Evolutionary conservation across 2,113 vertebrate genomes (phyloP), one percentile per base, ranked within the genome.

Genomic region (Phrynosoma blainvillii): DNA sequence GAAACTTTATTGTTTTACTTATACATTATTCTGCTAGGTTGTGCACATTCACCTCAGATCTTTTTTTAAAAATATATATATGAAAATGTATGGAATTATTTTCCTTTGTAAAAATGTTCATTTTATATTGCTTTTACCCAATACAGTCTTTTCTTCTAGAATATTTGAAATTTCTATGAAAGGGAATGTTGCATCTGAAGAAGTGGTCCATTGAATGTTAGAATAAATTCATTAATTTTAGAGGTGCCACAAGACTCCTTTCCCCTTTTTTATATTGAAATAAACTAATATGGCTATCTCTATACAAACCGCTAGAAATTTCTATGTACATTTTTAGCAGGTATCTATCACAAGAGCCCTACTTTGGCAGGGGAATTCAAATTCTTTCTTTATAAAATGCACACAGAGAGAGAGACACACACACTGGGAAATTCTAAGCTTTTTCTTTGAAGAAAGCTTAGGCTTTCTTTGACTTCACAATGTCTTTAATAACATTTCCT

Each of bases 401-500:
- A 82, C 23, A 68, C 62, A 68, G 0, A 47, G 47, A 47, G 47
- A 47, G 47, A 47, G 3, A 47, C 3, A 47, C 27, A 82, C 12
- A 68, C 62, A 68, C 68, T 25, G 25, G 25, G 62, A 14, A 71
- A 54, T 4, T 77, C 56, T 54, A 77, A 86, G 84, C 59, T 78
- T 47, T 54, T 79, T 68, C 65, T 87, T 73, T 87, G 52, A 80
- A 80, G 42, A 56, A 36, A 20, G n/a, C 47, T 86, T 86, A 56
- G 52, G 47, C 77, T 87, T 80, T 54, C 47, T 80, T 87, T 86
- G 75, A 78, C 65, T 79, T 70, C 76, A 27, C 66, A 80, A 71
- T 71, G 32, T 87, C 42, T 52, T n/a, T 71, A 80, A 80, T 87
- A 87, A 73, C 56, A 87, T 87, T 86, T 79, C 12, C 20, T 78